phyloP scores from a whole-genome alignment of 2,888 invertebrate species.

The Xestia xanthographa region DNA sequence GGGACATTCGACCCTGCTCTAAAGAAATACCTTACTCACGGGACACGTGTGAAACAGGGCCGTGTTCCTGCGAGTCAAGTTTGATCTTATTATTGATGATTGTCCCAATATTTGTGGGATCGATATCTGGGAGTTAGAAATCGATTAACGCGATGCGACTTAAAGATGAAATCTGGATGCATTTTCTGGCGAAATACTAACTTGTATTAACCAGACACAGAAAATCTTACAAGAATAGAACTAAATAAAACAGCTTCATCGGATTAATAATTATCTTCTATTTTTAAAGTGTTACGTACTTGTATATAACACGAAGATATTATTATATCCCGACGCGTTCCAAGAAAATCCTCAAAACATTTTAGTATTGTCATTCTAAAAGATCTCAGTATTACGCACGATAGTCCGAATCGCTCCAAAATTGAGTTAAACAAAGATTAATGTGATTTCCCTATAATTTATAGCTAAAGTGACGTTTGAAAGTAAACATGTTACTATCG shows the following conservation, averaged over 20 bases:
- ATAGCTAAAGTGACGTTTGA: slow-evolving; percentile 76
- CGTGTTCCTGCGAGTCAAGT: slow-evolving; percentile 65
- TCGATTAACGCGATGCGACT: neutral
- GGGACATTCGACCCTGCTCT: slow-evolving; percentile 74
- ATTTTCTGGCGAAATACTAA: neutral
- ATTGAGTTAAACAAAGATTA: slow-evolving; percentile 68
- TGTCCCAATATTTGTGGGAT: slow-evolving; percentile 37
- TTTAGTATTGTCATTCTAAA: slow-evolving; percentile 47
- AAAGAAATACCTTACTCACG: slow-evolving; percentile 78
- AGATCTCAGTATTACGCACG: slow-evolving; percentile 19
- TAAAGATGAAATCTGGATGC: neutral
- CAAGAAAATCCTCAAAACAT: slow-evolving; percentile 36
- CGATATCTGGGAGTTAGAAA: neutral
- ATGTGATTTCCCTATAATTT: slow-evolving; percentile 73
- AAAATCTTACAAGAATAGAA: neutral
- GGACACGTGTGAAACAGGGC: slow-evolving; percentile 86
- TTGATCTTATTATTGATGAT: slow-evolving; percentile 57
- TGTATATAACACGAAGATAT: neutral
- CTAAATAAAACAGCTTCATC: neutral
- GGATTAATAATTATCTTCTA: slow-evolving; percentile 4
- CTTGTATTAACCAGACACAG: too few species aligned
- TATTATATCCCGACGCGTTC: slow-evolving; percentile 16
- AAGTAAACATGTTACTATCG: slow-evolving; percentile 83
- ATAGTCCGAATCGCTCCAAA: slow-evolving; percentile 52
- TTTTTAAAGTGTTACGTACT: slow-evolving; percentile 1